phyloP scores from a whole-genome alignment of 2,113 vertebrate genomes.

The Calyptomena viridis region DNA sequence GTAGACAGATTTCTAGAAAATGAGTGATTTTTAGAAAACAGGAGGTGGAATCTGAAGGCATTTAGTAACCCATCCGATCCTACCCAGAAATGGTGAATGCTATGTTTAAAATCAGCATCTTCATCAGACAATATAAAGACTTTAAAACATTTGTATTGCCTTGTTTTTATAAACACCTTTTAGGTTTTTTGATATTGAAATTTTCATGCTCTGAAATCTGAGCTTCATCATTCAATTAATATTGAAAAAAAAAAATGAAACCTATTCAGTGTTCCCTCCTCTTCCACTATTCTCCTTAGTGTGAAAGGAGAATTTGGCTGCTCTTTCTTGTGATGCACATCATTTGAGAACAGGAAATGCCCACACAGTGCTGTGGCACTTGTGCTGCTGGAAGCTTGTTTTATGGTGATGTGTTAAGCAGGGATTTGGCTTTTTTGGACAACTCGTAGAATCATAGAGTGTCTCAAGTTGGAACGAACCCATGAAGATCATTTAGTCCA shows the following conservation, averaged over 20 bases:
- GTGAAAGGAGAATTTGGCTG: background rate
- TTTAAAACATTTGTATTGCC: background rate
- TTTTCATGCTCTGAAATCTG: background rate
- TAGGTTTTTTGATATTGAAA: background rate
- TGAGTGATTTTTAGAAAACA: background rate
- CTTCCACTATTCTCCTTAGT: background rate
- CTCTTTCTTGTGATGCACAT: background rate
- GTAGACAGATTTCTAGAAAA: background rate
- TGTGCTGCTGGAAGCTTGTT: background rate
- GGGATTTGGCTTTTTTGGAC: background rate
- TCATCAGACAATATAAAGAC: background rate
- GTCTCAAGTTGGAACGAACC: background rate
- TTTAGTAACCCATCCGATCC: background rate
- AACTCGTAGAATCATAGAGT: background rate
- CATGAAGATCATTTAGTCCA: background rate
- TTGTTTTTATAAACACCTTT: background rate
- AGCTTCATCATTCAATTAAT: background rate
- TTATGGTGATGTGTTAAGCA: background rate
- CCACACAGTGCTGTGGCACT: rapidly evolving
- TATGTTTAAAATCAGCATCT: background rate
- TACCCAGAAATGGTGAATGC: background rate
- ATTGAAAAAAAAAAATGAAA: rapidly evolving
- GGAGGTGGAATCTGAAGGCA: background rate
- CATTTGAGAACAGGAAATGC: rapidly evolving
- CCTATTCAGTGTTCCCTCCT: background rate